Conservation (phyloP, 2,797 vertebrate genomes). For the Rhinichthys osculus region DNA sequence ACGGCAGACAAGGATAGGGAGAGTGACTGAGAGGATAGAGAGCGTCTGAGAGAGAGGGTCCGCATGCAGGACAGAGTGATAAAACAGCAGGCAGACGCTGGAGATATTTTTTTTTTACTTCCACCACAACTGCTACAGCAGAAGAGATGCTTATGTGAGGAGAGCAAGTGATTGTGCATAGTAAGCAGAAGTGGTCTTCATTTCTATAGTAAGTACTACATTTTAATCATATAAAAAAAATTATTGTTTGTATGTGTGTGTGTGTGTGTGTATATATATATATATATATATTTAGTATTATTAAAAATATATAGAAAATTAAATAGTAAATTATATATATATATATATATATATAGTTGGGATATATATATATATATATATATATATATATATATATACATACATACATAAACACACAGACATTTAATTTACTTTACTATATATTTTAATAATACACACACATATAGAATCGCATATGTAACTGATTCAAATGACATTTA, state of each 20-base stretch:
- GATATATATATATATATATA: no score
- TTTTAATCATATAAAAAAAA: neutral
- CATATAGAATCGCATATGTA: neutral
- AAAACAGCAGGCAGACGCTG: conserved; percentile 54
- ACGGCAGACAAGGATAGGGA: conserved; percentile 60
- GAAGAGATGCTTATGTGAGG: conserved; percentile 33
- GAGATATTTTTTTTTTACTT: conserved; percentile 48
- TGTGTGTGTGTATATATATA: no score
- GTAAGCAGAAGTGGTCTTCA: conserved; percentile 24
- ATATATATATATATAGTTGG: no score
- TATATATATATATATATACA: no score
- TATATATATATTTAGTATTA: neutral
- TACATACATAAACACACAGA: neutral
- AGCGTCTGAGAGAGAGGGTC: conserved; percentile 43
- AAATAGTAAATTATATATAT: no score
- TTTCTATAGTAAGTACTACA: conserved; percentile 46
- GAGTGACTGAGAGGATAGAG: conserved; percentile 51
- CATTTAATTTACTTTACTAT: neutral
- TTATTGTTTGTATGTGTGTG: neutral
- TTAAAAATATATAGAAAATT: no score
- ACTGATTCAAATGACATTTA: neutral
- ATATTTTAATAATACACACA: neutral
- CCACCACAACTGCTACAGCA: conserved; percentile 48
- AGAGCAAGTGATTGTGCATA: conserved; percentile 30
- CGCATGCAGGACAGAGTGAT: conserved; percentile 57